Evolutionary conservation across 64 coral and sea anemone species (phyloP).

Genomic region (Orbicella faveolata): DNA sequence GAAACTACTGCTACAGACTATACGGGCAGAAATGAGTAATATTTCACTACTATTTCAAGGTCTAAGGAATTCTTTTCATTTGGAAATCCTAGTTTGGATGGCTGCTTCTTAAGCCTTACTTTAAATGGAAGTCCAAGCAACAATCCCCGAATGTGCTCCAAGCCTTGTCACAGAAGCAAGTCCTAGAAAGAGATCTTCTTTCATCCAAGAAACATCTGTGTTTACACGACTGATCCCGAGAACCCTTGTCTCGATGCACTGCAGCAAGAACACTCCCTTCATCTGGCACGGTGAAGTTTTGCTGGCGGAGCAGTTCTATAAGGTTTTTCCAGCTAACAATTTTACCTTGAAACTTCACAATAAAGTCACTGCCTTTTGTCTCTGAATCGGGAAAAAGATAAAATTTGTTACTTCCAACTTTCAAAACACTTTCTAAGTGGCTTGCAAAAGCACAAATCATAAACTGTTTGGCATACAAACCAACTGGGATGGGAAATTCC

Average conservation of each 20-base stretch:
- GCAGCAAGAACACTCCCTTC: background rate
- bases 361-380: background rate
- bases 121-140: background rate
- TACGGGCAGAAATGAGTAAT: too few relatives aligned
- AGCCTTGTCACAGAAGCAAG: slow-evolving; percentile 24
- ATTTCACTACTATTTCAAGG: too few relatives aligned
- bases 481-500: background rate
- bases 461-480: background rate
- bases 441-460: too few relatives aligned
- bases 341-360: slow-evolving; percentile 9
- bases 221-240: background rate
- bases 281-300: background rate
- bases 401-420: background rate
- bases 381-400: background rate
- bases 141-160: slow-evolving; percentile 11
- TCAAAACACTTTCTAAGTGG: too few relatives aligned
- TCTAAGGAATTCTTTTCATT: too few relatives aligned
- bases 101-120: background rate
- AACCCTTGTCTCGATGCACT: background rate
- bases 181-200: background rate
- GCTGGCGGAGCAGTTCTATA: background rate
- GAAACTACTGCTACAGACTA: too few relatives aligned
- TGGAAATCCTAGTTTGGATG: too few relatives aligned
- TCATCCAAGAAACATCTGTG: slow-evolving; percentile 11
- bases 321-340: background rate